Evolutionary conservation across 2,113 vertebrate genomes (phyloP).

Genomic region (Anolis sagrei): DNA sequence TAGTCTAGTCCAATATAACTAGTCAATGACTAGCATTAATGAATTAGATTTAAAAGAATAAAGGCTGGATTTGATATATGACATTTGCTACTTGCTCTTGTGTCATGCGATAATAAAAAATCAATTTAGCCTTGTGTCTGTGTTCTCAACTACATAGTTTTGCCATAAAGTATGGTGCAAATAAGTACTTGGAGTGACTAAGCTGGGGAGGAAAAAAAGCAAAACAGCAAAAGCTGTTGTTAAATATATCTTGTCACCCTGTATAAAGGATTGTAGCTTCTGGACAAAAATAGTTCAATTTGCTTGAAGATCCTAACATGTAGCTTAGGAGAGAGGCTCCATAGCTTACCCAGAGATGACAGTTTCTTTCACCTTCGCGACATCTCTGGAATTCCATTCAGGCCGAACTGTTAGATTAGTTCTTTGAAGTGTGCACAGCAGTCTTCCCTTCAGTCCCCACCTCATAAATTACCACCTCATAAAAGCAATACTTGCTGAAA

Average conservation of each 20-base stretch:
- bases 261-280: background rate
- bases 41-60: background rate
- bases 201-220: background rate
- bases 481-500: background rate
- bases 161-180: background rate
- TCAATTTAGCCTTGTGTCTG: background rate
- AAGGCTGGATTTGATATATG: background rate
- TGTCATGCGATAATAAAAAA: background rate
- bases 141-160: background rate
- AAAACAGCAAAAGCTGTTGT: slow-evolving; percentile 1
- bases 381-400: background rate
- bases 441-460: background rate
- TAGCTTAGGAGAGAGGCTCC: background rate
- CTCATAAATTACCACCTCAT: slow-evolving; percentile 12
- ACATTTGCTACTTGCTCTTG: background rate
- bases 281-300: slow-evolving; percentile 24
- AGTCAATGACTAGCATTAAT: background rate
- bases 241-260: slow-evolving; percentile 9
- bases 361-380: slow-evolving; percentile 13
- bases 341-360: background rate
- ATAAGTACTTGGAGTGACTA: background rate
- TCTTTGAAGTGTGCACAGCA: background rate
- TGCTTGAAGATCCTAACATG: background rate
- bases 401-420: background rate
- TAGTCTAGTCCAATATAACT: background rate